Percentiles rank a stretch among this genome's conserved stretches.
phyloP scores from a whole-genome alignment of 1,140 invertebrate species.

The Helicoverpa zea region DNA sequence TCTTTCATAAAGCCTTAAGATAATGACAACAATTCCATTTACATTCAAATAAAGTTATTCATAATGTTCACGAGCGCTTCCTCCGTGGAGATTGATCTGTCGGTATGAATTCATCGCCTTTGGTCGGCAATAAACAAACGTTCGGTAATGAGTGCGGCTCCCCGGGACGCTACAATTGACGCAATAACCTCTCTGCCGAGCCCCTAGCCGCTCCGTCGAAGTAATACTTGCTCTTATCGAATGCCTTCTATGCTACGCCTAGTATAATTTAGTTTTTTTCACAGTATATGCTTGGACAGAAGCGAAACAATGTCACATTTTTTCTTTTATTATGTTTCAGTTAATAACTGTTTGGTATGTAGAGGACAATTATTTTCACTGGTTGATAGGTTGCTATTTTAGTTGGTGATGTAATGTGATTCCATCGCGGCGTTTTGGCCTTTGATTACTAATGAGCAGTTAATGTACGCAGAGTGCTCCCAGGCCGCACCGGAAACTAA shows the following conservation, averaged over 20 bases:
- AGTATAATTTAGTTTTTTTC: constrained; percentile 46
- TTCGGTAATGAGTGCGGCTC: constrained; percentile 27
- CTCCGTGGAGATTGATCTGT: not conserved
- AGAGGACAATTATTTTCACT: no score
- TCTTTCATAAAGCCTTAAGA: no score
- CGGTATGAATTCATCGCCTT: constrained; percentile 28
- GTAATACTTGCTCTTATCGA: constrained; percentile 41
- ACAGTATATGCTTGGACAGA: constrained; percentile 33
- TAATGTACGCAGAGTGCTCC: constrained; percentile 4
- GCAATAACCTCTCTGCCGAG: constrained; percentile 13
- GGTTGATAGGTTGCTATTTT: not conserved
- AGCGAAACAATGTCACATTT: not conserved
- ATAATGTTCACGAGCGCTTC: not conserved
- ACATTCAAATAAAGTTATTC: not conserved
- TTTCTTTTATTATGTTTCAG: not conserved
- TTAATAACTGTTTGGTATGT: not conserved
- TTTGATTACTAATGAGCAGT: constrained; percentile 17
- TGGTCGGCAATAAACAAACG: not conserved
- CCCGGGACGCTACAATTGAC: constrained; percentile 29
- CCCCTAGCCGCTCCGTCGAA: constrained; percentile 8
- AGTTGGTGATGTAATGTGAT: not conserved
- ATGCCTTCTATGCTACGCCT: constrained; percentile 35
- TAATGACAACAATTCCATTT: not conserved
- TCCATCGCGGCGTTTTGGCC: not conserved
- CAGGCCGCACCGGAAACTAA: constrained; percentile 5